These are phyloP conservation scores for Cydia pomonella DNA, from an alignment of 1,140 invertebrate genomes.

Conservation along the genomic window DNA sequence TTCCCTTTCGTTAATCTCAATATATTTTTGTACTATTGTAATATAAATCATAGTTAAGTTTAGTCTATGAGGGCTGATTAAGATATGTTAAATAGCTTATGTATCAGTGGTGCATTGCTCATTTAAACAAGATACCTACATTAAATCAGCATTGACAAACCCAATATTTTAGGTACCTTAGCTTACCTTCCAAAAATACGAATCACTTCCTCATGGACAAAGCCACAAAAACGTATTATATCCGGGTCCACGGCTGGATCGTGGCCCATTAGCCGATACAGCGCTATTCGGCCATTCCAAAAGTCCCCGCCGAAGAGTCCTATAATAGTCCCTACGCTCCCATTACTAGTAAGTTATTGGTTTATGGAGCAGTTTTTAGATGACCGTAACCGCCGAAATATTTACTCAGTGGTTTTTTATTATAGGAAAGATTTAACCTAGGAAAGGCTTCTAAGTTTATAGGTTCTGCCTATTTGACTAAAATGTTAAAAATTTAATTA, in stretches of 20 bases:
- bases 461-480: too few species aligned
- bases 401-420: not conserved
- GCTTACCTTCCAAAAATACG: not conserved
- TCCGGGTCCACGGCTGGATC: not conserved
- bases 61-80: too few species aligned
- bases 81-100: too few species aligned
- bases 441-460: too few species aligned
- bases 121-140: too few species aligned
- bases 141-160: too few species aligned
- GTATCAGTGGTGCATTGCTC: too few species aligned
- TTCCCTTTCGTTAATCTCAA: too few species aligned
- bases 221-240: not conserved
- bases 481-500: too few species aligned
- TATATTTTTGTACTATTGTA: too few species aligned
- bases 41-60: too few species aligned
- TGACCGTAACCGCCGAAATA: not conserved
- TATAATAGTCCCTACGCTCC: not conserved
- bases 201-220: not conserved
- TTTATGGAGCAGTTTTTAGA: not conserved
- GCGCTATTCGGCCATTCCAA: not conserved
- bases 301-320: not conserved
- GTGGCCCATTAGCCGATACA: not conserved
- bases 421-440: not conserved
- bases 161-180: too few species aligned
- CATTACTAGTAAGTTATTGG: slow-evolving; percentile 4